Base-by-base conservation (phyloP, 1,140 invertebrate species). In the Ditylenchus dipsaci region DNA sequence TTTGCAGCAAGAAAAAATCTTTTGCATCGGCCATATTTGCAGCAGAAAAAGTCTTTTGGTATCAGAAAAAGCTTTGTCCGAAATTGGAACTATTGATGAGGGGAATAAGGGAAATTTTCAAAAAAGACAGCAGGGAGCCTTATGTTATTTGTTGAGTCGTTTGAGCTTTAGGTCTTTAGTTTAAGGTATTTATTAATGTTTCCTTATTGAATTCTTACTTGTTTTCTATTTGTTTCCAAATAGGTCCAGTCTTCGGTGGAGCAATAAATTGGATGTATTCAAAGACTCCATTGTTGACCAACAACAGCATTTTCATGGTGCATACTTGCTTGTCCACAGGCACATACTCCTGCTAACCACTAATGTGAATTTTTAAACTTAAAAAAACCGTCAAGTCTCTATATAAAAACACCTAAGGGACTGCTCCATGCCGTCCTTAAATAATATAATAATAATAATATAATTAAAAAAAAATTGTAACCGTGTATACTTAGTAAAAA, bases 231-330 rank as follows among this genome's bases (percentile, higher is more conserved):
- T 23, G 43, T 67, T 29, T 71, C 59, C 1, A 23, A n/a, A 30
- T 62, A 71, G 29, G 38, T 53, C 69, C 69, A 71, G 38, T 71
- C 69, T 17, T 71, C 69, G 47, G 69, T 0, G 69, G 67, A 1
- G 69, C 69, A 23, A 72, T 47, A 27, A 71, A 42, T n/a, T 71
- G 69, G 7, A 70, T 43, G 58, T 63, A 71, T 29, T 71, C 69
- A 23, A 71, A 65, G 9, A n/a, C 15, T 27, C 69, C 69, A 42
- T 72, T 72, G 56, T 72, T 73, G 43, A 71, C 33, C 38, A 71
- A 30, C 59, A 74, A 21, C 19, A 71, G 21, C 21, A 30, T 21
- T 33, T 71, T 71, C 21, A 67, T 19, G 11, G 63, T 26, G 38
- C 58, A 62, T 27, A 71, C 71, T 13, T 68, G 69, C 15, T 53